Conservation (phyloP, 2,888 invertebrate genomes). For the Agrilus mali region DNA sequence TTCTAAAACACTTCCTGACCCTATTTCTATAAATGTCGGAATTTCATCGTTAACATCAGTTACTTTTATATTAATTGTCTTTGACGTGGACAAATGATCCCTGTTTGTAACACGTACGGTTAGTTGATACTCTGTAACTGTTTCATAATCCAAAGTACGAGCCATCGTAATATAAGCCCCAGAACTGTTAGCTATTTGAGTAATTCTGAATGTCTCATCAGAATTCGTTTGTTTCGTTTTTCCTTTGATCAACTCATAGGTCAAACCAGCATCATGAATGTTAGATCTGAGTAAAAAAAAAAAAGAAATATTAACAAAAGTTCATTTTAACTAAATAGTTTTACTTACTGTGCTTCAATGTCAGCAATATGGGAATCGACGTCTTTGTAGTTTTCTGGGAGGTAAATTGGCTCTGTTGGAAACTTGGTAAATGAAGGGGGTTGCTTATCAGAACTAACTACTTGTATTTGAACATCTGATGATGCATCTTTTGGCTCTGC, state of each 20-base stretch:
- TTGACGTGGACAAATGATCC: slow-evolving; percentile 66
- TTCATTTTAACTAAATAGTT: neutral
- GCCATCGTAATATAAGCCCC: slow-evolving; percentile 64
- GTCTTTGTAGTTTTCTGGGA: slow-evolving; percentile 64
- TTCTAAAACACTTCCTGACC: slow-evolving; percentile 71
- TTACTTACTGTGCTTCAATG: slow-evolving; percentile 54
- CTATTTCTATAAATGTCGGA: slow-evolving; percentile 71
- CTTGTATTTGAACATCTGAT: slow-evolving; percentile 70
- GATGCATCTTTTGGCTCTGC: slow-evolving; percentile 48
- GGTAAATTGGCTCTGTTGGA: slow-evolving; percentile 46
- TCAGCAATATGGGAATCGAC: slow-evolving; percentile 57
- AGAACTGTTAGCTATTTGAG: slow-evolving; percentile 50
- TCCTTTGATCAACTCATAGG: slow-evolving; percentile 70
- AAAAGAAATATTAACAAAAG: neutral
- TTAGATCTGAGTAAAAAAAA: slow-evolving; percentile 47
- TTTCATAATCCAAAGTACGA: slow-evolving; percentile 71
- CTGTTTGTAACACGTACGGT: slow-evolving; percentile 76
- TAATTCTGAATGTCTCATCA: slow-evolving; percentile 57
- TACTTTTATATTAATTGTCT: slow-evolving; percentile 63
- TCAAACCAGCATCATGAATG: slow-evolving; percentile 59
- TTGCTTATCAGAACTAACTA: slow-evolving; percentile 80
- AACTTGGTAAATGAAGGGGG: slow-evolving; percentile 59
- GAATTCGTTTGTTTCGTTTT: slow-evolving; percentile 79
- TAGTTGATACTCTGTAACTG: slow-evolving; percentile 69
- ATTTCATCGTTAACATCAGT: slow-evolving; percentile 86